phyloP scores from a whole-genome alignment of 2,797 vertebrate genomes.

The Coluber constrictor region DNA sequence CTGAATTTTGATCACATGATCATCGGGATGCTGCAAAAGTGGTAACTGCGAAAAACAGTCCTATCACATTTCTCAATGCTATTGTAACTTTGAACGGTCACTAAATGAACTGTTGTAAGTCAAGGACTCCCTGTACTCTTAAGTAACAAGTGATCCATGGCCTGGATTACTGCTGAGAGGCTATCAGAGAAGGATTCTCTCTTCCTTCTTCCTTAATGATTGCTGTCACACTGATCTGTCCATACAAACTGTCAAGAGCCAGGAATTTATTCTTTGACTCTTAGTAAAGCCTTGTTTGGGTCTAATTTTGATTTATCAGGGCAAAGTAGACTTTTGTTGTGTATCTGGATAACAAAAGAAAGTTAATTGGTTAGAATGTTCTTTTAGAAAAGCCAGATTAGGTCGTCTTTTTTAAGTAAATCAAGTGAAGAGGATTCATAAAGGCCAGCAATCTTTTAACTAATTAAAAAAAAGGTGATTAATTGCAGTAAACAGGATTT shows the following conservation, averaged over 20 bases:
- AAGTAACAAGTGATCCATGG: not conserved
- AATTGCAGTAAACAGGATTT: not conserved
- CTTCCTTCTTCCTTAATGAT: not conserved
- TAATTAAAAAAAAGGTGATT: not conserved
- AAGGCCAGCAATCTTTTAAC: not conserved
- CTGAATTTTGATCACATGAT: no score
- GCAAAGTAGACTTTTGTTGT: not conserved
- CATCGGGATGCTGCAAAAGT: not conserved
- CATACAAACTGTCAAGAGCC: not conserved
- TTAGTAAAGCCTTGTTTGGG: not conserved
- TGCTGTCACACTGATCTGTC: not conserved
- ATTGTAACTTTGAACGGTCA: not conserved
- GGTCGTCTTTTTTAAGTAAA: not conserved
- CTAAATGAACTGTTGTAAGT: not conserved
- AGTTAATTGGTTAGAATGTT: not conserved
- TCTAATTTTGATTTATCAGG: not conserved
- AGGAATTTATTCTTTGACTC: not conserved
- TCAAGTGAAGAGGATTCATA: not conserved
- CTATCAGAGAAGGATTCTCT: not conserved
- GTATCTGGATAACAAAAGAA: not conserved
- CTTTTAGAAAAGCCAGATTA: not conserved
- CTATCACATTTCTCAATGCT: not conserved
- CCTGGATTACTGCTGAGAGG: no score
- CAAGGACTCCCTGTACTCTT: not conserved
- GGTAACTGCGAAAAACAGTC: not conserved